A percentile compares a stretch with the other conserved stretches of the same genome.
Evolutionary conservation across 2,888 invertebrate species (phyloP).

Genomic region (Arrhopalites spinosus): DNA sequence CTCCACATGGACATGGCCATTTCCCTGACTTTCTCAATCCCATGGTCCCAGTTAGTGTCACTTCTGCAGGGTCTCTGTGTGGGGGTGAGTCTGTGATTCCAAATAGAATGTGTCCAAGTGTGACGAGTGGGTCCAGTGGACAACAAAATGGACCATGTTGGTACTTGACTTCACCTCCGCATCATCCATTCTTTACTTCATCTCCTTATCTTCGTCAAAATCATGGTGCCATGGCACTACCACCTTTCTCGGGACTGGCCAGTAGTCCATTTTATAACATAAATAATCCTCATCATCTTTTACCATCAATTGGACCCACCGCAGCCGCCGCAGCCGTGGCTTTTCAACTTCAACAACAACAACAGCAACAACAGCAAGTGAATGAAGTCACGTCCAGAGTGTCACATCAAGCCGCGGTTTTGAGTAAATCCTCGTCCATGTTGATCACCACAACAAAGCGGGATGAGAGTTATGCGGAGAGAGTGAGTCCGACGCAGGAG

Average conservation of each 20-base stretch:
- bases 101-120: constrained; percentile 18
- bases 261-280: constrained; percentile 14
- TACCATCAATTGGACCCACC: neutral
- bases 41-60: constrained; percentile 12
- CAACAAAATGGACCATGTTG: constrained; percentile 23
- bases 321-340: neutral
- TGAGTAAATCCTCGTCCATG: neutral
- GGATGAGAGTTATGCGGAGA: neutral
- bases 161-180: constrained; percentile 35
- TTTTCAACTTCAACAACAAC: constrained; percentile 10
- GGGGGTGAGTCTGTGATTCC: constrained; percentile 9
- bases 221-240: neutral
- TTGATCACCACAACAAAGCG: neutral
- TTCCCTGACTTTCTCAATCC: constrained; percentile 37
- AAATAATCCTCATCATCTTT: neutral
- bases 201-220: constrained; percentile 38
- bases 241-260: constrained; percentile 15
- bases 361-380: constrained; percentile 19
- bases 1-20: neutral
- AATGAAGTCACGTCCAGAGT: neutral
- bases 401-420: neutral
- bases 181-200: constrained; percentile 36
- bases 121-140: neutral
- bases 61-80: neutral
- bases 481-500: neutral